These are phyloP conservation scores for Micromys minutus DNA, from an alignment of 2,113 vertebrate species.

Conservation along the genomic window DNA sequence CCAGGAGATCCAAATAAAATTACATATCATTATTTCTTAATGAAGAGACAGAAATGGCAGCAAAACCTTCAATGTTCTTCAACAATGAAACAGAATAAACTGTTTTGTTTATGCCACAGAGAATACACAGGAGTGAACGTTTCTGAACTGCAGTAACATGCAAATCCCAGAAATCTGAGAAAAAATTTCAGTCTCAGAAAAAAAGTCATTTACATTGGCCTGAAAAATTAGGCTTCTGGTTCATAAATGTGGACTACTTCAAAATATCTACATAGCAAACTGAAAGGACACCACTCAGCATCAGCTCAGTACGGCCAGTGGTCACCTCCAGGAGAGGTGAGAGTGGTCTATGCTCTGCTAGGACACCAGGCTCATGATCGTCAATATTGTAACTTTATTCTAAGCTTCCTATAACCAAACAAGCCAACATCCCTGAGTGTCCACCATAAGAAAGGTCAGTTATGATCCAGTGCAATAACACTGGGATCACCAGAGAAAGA, in stretches of 20 bases:
- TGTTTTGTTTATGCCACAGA: not conserved
- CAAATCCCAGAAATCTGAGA: conserved; percentile 29
- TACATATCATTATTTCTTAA: not conserved
- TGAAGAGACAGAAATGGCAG: not conserved
- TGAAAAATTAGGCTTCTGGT: not conserved
- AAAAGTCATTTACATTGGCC: not conserved
- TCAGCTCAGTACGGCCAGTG: not conserved
- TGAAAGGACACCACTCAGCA: not conserved
- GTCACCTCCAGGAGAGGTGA: not conserved
- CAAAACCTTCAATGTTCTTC: not conserved
- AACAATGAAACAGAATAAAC: conserved; percentile 8
- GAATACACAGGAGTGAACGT: not conserved
- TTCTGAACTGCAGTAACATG: not conserved
- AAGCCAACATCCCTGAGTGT: not conserved
- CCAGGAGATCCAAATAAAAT: not conserved
- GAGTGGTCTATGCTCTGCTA: not conserved
- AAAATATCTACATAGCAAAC: not conserved
- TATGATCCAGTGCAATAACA: not conserved
- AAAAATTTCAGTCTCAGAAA: conserved; percentile 7
- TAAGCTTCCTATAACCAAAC: not conserved
- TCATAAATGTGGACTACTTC: not conserved
- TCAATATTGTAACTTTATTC: not conserved
- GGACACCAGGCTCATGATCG: not conserved
- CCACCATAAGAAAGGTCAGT: conserved; percentile 31
- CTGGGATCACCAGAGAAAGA: not conserved